Evolutionary conservation across 2,113 vertebrate species (phyloP).

Genomic region (Grammomys surdaster): DNA sequence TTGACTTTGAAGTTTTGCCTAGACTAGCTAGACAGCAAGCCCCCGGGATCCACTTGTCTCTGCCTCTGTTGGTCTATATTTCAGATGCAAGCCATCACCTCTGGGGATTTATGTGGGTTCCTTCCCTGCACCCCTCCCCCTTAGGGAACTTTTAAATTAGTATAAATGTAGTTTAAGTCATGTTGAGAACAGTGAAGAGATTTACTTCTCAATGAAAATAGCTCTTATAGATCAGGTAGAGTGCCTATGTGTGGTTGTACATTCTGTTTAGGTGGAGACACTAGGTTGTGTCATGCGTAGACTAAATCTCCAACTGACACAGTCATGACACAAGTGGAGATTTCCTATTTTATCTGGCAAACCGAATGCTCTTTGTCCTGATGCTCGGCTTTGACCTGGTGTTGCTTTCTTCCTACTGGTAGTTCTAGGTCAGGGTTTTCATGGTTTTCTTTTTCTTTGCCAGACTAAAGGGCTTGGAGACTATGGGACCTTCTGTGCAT

Average conservation of each 20-base stretch:
- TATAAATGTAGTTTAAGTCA: not conserved
- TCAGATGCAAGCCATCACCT: not conserved
- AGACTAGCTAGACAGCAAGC: not conserved
- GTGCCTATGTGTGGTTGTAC: not conserved
- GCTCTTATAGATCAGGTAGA: slow-evolving; percentile 22
- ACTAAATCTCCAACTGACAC: slow-evolving; percentile 5
- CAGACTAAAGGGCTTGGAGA: not conserved
- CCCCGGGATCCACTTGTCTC: not conserved
- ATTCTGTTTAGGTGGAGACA: slow-evolving; percentile 57
- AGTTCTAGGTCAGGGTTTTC: slow-evolving; percentile 44
- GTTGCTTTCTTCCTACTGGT: slow-evolving; percentile 60
- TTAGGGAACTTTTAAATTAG: not conserved
- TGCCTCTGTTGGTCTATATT: not conserved
- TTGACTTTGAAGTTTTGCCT: not conserved
- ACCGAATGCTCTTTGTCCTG: slow-evolving; percentile 37
- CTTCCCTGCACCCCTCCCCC: rapidly evolving
- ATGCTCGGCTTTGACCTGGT: slow-evolving; percentile 35
- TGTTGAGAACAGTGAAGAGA: slow-evolving; percentile 39
- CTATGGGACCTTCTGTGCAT: not conserved
- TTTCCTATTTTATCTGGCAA: slow-evolving; percentile 69
- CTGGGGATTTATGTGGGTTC: not conserved
- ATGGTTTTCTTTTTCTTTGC: slow-evolving; percentile 53
- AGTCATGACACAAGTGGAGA: slow-evolving; percentile 36
- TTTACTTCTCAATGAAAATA: slow-evolving; percentile 65
- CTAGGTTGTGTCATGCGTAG: not conserved